Evolutionary conservation across 2,113 vertebrate species (phyloP).

Genomic region (Vanacampus margaritifer): DNA sequence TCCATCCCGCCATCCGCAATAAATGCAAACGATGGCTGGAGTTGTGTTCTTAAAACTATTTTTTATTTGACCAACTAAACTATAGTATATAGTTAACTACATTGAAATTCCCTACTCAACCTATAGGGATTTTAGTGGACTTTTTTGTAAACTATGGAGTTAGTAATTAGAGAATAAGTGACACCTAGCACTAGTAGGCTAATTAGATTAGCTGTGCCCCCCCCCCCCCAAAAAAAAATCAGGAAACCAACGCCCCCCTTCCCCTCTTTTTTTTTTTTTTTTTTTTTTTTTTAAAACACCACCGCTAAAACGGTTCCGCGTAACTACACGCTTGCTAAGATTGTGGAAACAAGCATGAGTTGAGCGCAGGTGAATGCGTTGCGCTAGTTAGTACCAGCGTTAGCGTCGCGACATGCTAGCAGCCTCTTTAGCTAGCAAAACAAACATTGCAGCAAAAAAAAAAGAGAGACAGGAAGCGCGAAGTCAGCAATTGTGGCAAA

Average conservation of each 20-base stretch:
- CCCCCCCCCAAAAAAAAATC: no score
- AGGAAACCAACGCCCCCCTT: conserved; percentile 28
- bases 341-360: background rate
- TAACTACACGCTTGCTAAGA: background rate
- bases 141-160: background rate
- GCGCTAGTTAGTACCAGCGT: background rate
- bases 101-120: no score
- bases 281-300: no score
- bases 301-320: background rate
- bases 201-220: conserved; percentile 40
- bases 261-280: background rate
- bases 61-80: no score
- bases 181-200: conserved; percentile 29
- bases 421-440: conserved; percentile 55
- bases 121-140: no score
- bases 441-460: conserved; percentile 67
- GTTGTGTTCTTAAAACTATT: no score
- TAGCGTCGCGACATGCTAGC: conserved; percentile 40
- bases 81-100: no score
- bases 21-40: no score
- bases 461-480: conserved; percentile 16
- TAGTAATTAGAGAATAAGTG: background rate
- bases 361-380: background rate
- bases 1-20: no score
- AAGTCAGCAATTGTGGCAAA: background rate